Base-by-base conservation (phyloP, 2,797 vertebrate genomes). In the Tiaroga cobitis region DNA sequence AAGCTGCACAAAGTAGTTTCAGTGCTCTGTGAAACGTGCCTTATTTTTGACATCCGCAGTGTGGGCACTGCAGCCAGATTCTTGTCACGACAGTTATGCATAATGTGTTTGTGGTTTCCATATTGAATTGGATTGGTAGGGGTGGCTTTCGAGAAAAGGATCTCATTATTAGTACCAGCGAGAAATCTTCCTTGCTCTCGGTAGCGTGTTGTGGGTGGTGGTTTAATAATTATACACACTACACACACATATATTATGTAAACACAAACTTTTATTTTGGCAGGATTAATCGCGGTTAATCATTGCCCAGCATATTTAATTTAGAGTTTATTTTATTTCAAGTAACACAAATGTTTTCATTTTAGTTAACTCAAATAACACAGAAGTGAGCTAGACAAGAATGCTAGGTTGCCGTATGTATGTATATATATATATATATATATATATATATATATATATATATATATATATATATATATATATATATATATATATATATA, bases 51-150 rank as follows among this genome's bases (percentile, higher is more conserved):
- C 83, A 70, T 46, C 78, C 3, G 19, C 82, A 70, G 82, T 84
- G 74, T 84, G 82, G 82, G 82, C 73, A 84, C 82, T 24, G 70
- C 37, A 80, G 74, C 82, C 32, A 75, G 87, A 87, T 84, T 69
- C 88, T 34, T 18, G 56, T 86, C 85, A 81, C 69, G 74, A 83
- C 72, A 34, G 74, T 74, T 87, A 92, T 91, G 92, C 92, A 93
- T 92, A 92, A 89, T 43, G 87, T 72, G 67, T 85, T 85, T 86
- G 79, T 86, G 81, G 84, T 85, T 84, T 83, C 86, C 86, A 76
- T 87, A 87, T 82, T 88, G 87, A 90, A 88, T 86, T 82, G 82
- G 72, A 87, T 88, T 81, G 85, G 85, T 85, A 51, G 65, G 84
- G 87, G 86, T 85, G 82, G 86, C 85, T 81, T 89, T 89, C 83